phyloP scores from a whole-genome alignment of 92 coral and sea anemone species.

The Bergia sp. region DNA sequence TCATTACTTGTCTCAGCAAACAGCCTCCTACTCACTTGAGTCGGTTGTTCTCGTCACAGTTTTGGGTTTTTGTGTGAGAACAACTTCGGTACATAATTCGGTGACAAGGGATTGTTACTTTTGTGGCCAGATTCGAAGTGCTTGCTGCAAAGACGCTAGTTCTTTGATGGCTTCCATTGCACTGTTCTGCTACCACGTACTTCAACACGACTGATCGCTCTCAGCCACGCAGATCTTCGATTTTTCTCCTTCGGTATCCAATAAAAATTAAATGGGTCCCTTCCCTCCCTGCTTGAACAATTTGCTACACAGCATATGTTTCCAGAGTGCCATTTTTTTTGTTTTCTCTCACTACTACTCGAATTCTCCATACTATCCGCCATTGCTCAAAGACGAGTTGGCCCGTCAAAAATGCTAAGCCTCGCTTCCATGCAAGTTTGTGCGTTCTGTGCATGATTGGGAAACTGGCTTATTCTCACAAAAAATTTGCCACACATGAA shows the following conservation, averaged over 20 bases:
- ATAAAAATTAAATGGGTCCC: constrained; percentile 23
- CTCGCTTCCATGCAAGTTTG: neutral
- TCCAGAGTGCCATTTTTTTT: constrained; percentile 30
- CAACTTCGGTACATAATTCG: constrained; percentile 24
- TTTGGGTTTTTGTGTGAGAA: constrained; percentile 26
- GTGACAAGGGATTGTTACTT: constrained; percentile 30
- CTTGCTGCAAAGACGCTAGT: constrained; percentile 37
- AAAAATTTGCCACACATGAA: no score
- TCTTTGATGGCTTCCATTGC: constrained; percentile 23
- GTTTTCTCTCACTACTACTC: neutral
- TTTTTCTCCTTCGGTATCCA: constrained; percentile 29
- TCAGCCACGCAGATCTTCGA: constrained; percentile 21
- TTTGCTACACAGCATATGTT: constrained; percentile 37
- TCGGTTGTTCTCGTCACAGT: constrained; percentile 1
- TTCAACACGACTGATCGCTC: constrained; percentile 26
- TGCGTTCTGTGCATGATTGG: constrained; percentile 28
- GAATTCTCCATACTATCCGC: constrained; percentile 18
- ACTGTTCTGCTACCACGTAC: constrained; percentile 2
- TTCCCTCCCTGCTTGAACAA: constrained; percentile 33
- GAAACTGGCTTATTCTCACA: neutral
- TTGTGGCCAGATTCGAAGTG: constrained; percentile 41
- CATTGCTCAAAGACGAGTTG: constrained; percentile 21
- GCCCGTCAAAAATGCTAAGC: neutral
- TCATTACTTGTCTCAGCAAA: neutral
- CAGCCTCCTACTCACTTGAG: constrained; percentile 19